phyloP scores from a whole-genome alignment of 2,888 invertebrate genomes.

The Platycheirus albimanus region DNA sequence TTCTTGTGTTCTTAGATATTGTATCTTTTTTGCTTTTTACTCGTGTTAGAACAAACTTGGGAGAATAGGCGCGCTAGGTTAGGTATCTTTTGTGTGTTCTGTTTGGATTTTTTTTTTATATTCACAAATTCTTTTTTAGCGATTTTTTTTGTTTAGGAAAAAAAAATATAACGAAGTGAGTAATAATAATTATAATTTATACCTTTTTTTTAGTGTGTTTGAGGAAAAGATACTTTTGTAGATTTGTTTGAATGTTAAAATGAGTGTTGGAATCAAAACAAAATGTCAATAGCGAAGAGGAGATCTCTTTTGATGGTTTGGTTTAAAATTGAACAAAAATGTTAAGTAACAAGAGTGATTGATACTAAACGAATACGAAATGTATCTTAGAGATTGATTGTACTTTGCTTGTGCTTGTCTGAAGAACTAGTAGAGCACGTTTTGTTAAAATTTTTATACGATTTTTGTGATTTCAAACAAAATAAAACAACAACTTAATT shows the following conservation, averaged over 20 bases:
- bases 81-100: conserved; percentile 44
- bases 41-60: conserved; percentile 46
- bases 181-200: conserved; percentile 17
- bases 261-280: conserved; percentile 50
- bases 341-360: conserved; percentile 43
- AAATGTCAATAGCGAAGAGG: conserved; percentile 41
- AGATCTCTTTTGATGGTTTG: conserved; percentile 4
- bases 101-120: conserved; percentile 37
- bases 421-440: neutral
- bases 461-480: conserved; percentile 16
- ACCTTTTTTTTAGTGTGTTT: conserved; percentile 1
- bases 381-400: neutral
- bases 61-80: conserved; percentile 51
- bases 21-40: conserved; percentile 71
- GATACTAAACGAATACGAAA: neutral
- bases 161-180: conserved; percentile 33
- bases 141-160: conserved; percentile 10
- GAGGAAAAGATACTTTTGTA: conserved; percentile 29
- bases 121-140: conserved; percentile 57
- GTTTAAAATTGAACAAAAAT: conserved; percentile 8
- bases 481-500: conserved; percentile 23
- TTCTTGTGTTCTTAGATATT: conserved; percentile 51
- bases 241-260: conserved; percentile 47
- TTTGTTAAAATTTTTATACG: too few species aligned
- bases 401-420: neutral